Evolutionary conservation across 2,113 vertebrate genomes (phyloP).

Genomic region (Micromys minutus): DNA sequence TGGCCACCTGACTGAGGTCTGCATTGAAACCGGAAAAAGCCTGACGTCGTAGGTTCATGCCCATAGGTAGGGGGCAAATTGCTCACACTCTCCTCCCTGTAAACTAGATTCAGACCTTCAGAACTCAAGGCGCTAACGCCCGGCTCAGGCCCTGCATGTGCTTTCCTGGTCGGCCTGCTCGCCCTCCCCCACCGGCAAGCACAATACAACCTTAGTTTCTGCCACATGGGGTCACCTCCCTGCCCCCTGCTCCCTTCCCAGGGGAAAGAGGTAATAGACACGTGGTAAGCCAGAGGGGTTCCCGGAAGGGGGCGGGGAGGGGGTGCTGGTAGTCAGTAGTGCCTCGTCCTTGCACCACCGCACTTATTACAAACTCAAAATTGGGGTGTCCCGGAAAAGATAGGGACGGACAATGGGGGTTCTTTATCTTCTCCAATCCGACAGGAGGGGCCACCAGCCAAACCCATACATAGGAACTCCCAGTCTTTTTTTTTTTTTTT

Average conservation of each 20-base stretch:
- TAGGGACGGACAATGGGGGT: neutral
- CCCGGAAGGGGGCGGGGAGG: constrained; percentile 57
- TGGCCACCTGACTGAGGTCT: constrained; percentile 3
- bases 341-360: neutral
- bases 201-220: constrained; percentile 81
- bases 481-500: neutral
- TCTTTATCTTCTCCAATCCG: neutral
- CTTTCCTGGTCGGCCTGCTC: constrained; percentile 52
- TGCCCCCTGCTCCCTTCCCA: constrained; percentile 74
- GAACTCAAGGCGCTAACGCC: neutral
- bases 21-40: neutral
- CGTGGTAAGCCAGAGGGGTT: constrained; percentile 73
- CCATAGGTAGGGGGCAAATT: neutral
- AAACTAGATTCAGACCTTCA: constrained; percentile 15
- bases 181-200: constrained; percentile 76
- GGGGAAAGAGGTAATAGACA: constrained; percentile 76
- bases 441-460: neutral
- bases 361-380: neutral
- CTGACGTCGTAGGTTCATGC: neutral
- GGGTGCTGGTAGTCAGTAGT: constrained; percentile 24
- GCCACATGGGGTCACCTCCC: constrained; percentile 78
- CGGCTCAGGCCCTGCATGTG: constrained; percentile 57
- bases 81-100: neutral
- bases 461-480: neutral
- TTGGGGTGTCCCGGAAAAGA: constrained; percentile 20